Base-by-base conservation (phyloP, 2,888 invertebrate genomes). In the Cremastobaeus sp. region DNA sequence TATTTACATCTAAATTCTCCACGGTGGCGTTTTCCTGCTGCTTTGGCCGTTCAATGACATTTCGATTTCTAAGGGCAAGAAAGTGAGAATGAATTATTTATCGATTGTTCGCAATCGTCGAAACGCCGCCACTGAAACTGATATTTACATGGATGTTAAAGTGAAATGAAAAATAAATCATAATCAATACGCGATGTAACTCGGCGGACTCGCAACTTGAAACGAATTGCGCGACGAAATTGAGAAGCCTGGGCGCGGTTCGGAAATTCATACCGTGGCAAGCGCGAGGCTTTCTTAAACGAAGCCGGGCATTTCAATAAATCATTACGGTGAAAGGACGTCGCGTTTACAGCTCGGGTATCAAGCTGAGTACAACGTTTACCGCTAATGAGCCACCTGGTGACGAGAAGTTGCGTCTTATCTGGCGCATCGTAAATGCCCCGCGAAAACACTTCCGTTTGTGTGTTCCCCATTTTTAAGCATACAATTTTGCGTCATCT, bases 361-460 rank as follows among this genome's bases (percentile, higher is more conserved):
- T 74, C 69, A 69, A 69, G 30, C 39, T 17, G 54, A 28, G 48
- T 62, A 55, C 54, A 48, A 50, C 74, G 62, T 75, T 79, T 78
- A 73, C 76, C 77, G 77, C 81, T 82, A 82, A 82, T 82, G 82
- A 82, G 81, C 81, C 82, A 78, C 60, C 77, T 76, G 77, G 70
- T 80, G 82, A 82, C 81, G 78, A 78, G 77, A 74, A 76, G 74
- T 64, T 41, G 70, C 76, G 77, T 68, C 79, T 81, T 80, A 79
- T 81, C 81, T 72, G 68, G 68, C 76, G 54, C 78, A 78, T 78
- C 80, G 81, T 79, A 77, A 80, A 77, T 69, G 76, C 65, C 65
- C 50, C 52, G 71, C 64, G 57, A 68, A 62, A 76, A 72, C 72
- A 69, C 76, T 76, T 72, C 69, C 72, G 65, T 76, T 76, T 55